Conservation (phyloP, 2,113 vertebrate genomes). For the Athene noctua region DNA sequence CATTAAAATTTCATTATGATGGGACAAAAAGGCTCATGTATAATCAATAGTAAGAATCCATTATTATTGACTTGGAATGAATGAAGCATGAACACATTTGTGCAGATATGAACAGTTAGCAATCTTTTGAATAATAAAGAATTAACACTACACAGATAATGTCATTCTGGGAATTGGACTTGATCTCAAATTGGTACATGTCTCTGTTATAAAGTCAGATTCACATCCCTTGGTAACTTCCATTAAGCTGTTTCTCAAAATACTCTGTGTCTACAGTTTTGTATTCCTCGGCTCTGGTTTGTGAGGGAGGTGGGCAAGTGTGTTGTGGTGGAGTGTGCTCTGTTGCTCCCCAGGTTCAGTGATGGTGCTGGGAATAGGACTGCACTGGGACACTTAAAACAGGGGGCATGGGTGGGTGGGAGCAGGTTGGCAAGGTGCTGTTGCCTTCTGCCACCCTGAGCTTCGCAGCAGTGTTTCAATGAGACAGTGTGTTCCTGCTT, state of each 20-base stretch:
- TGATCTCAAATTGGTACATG: constrained; percentile 42
- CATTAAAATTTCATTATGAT: constrained; percentile 91
- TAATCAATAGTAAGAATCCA: constrained; percentile 91
- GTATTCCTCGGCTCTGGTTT: background rate
- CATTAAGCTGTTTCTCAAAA: constrained; percentile 42
- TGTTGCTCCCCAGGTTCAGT: background rate
- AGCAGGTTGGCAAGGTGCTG: background rate
- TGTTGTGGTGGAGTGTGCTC: background rate
- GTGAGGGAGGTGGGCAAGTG: background rate
- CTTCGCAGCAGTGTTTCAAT: background rate
- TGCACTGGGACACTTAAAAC: background rate
- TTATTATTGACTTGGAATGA: constrained; percentile 80
- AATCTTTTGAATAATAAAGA: constrained; percentile 73
- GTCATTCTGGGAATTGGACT: constrained; percentile 61
- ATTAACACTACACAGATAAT: constrained; percentile 70
- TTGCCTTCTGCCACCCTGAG: background rate
- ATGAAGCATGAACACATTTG: constrained; percentile 70
- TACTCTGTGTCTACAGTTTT: background rate
- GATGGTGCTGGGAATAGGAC: background rate
- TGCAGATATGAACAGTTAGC: constrained; percentile 65
- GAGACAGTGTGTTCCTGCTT: background rate
- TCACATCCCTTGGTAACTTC: constrained; percentile 38
- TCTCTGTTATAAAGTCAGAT: constrained; percentile 29
- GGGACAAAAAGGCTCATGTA: constrained; percentile 90
- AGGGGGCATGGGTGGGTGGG: rapidly evolving